phyloP scores from a whole-genome alignment of 1,140 invertebrate genomes.

The Zaprionus gabonicus region DNA sequence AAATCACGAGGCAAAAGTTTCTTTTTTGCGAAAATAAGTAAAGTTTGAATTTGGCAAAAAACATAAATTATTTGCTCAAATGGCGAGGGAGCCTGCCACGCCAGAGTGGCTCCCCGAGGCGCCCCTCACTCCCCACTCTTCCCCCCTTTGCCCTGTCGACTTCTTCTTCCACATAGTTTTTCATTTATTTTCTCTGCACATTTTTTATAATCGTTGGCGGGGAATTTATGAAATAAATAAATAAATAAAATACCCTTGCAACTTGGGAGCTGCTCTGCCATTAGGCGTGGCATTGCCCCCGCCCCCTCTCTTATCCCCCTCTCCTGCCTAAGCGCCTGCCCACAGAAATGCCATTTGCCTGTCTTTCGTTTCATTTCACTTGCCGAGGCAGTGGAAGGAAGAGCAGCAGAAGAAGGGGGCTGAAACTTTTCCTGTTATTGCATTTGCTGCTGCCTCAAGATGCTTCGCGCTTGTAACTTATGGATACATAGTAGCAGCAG shows the following conservation, averaged over 20 bases:
- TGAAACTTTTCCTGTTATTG: constrained; percentile 75
- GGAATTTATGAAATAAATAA: constrained; percentile 78
- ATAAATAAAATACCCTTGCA: constrained; percentile 71
- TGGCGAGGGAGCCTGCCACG: constrained; percentile 11
- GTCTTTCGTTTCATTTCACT: constrained; percentile 22
- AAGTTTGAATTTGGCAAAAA: constrained; percentile 77
- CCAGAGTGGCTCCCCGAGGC: neutral
- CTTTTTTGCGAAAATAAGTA: constrained; percentile 63
- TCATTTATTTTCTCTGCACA: constrained; percentile 39
- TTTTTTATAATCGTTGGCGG: constrained; percentile 70
- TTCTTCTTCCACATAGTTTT: constrained; percentile 49
- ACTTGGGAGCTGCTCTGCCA: constrained; percentile 30
- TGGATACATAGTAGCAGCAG: constrained; percentile 61
- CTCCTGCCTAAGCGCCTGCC: neutral
- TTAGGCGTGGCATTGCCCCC: constrained; percentile 42
- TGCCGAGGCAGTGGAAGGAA: neutral
- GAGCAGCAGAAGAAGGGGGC: neutral
- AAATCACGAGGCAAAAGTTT: constrained; percentile 46
- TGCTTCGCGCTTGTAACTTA: constrained; percentile 75
- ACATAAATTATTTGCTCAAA: constrained; percentile 67
- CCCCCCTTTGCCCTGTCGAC: constrained; percentile 22
- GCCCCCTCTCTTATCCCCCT: neutral
- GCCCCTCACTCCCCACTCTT: neutral
- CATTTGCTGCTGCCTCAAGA: constrained; percentile 57
- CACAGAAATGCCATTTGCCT: constrained; percentile 55